Evolutionary conservation across 2,888 invertebrate species (phyloP).

Genomic region (Oligia strigilis): DNA sequence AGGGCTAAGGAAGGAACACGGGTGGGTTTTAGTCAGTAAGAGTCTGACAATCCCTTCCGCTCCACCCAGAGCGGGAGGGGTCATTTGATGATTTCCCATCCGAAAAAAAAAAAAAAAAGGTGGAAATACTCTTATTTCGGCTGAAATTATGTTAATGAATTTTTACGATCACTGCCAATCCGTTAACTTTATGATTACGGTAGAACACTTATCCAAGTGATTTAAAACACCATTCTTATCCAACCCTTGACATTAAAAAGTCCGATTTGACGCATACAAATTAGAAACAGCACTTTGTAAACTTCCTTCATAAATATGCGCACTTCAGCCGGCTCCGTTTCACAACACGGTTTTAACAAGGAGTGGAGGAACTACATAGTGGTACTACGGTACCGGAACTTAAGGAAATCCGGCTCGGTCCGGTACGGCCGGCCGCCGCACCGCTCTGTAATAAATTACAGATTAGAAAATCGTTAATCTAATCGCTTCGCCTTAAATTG

Average conservation of each 20-base stretch:
- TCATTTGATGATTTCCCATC: too few relatives aligned
- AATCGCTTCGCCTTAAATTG: constrained; percentile 73
- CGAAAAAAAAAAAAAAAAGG: too few relatives aligned
- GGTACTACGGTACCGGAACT: constrained; percentile 72
- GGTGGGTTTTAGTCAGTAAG: too few relatives aligned
- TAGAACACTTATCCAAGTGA: not conserved
- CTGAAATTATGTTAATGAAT: not conserved
- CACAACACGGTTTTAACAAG: constrained; percentile 63
- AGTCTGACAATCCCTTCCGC: too few relatives aligned
- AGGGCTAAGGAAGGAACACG: too few relatives aligned
- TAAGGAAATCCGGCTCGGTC: constrained; percentile 78
- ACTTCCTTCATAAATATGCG: constrained; percentile 64
- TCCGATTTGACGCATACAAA: constrained; percentile 43
- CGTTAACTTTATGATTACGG: not conserved
- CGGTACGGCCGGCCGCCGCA: constrained; percentile 67
- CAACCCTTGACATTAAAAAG: constrained; percentile 14
- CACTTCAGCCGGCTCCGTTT: constrained; percentile 53
- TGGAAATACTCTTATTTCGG: not conserved
- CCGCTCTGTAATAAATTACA: constrained; percentile 83
- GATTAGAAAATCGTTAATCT: constrained; percentile 88
- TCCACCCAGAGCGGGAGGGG: too few relatives aligned
- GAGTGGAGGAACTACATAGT: constrained; percentile 68
- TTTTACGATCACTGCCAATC: not conserved
- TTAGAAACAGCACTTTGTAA: constrained; percentile 38
- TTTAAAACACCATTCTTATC: not conserved